Base-by-base conservation (phyloP, 2,797 vertebrate species). In the Botia kubotai region DNA sequence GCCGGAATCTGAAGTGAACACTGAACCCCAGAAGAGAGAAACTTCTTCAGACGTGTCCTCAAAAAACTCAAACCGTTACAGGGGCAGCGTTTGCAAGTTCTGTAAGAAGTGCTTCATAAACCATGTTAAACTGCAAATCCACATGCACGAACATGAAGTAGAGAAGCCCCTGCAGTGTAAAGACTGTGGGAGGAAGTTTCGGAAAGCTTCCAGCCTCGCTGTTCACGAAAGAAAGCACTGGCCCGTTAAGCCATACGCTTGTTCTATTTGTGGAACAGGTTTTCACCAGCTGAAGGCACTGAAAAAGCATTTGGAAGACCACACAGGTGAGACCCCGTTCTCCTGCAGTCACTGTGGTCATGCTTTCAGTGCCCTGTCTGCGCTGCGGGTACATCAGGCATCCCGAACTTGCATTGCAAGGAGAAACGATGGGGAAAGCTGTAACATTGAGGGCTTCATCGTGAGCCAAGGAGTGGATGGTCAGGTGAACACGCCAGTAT, bases 171-270 rank as follows among this genome's bases (percentile, higher is more conserved):
- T 80, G 55, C 60, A 65, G 17, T 87, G 85, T 69, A 78, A 78
- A 72, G 74, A 80, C 14, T 89, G 85, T 75, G 81, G 76, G n/a
- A 82, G 82, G 36, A 72, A 12, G n/a, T 89, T 89, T 67, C 14
- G 29, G 57, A 86, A 79, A 7, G 17, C 39, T 10, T 82, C 77
- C 65, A 72, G 63, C 69, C 74, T 86, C 0, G 63, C 26, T 14
- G 77, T 46, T 43, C 89, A 89, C 66, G 83, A 87, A 58, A 84
- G 72, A 82, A 84, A 46, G 11, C 86, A 88, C 79, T 87, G 87
- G 87, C 83, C 86, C 33, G 77, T 88, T 29, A 86, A 89, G 72
- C 89, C 89, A 1, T 88, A 88, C 33, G 85, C 84, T 4, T 89
- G 87, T 68, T 85, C 83, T 2, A 60, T 87, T 33, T 89, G 88